Evolutionary conservation across 2,888 invertebrate species (phyloP).

Genomic region (Luperina testacea): DNA sequence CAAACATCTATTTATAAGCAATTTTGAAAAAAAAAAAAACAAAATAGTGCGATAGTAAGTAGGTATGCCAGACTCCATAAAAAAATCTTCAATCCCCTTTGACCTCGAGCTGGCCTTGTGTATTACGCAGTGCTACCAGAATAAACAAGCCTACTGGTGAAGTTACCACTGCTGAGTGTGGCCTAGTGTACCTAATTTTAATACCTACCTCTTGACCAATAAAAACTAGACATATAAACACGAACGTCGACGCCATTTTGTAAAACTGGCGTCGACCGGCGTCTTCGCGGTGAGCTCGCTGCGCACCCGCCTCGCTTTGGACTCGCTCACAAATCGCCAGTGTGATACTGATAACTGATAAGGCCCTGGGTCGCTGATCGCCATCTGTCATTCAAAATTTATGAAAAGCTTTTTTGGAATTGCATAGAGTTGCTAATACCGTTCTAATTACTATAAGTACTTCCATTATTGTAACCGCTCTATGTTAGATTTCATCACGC

Average conservation of each 20-base stretch:
- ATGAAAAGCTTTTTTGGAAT: neutral
- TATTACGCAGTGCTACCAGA: neutral
- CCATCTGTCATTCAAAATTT: neutral
- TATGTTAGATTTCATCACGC: neutral
- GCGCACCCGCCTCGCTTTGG: too few species aligned
- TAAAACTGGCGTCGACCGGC: too few species aligned
- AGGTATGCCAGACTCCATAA: too few species aligned
- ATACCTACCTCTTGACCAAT: neutral
- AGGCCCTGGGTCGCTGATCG: neutral
- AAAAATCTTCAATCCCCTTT: too few species aligned
- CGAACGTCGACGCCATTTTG: neutral
- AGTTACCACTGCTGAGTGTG: neutral
- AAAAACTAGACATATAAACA: neutral
- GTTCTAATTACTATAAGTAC: neutral
- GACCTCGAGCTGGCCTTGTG: neutral
- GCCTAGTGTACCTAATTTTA: neutral
- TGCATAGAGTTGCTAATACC: neutral
- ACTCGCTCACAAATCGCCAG: too few species aligned
- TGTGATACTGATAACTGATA: too few species aligned
- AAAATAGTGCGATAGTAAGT: neutral
- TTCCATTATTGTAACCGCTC: neutral
- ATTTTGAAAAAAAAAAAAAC: neutral
- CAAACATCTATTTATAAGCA: neutral
- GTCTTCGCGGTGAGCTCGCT: too few species aligned
- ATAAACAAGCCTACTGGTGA: neutral